Evolutionary conservation across 2,888 invertebrate genomes (phyloP).

Genomic region (Muschampia plurimacula): DNA sequence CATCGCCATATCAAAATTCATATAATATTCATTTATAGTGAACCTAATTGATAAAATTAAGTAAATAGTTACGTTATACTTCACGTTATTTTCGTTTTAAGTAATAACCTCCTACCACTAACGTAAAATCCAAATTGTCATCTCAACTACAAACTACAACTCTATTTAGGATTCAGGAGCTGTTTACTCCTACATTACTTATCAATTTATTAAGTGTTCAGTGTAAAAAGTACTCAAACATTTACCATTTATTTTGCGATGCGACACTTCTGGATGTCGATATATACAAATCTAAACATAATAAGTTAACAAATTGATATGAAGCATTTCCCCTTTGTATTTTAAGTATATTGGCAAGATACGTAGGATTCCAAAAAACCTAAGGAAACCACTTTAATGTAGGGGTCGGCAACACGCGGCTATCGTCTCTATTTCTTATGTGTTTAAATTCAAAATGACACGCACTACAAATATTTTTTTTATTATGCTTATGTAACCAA

Average conservation of each 20-base stretch:
- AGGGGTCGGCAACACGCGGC: too few relatives aligned
- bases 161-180: slow-evolving; percentile 15
- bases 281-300: too few relatives aligned
- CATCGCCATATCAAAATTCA: too few relatives aligned
- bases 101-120: slow-evolving; percentile 16
- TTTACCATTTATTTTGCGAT: slow-evolving; percentile 1
- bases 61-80: background rate
- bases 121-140: slow-evolving; percentile 4
- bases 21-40: background rate
- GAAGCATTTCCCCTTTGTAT: too few relatives aligned
- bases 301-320: too few relatives aligned
- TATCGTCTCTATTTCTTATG: too few relatives aligned
- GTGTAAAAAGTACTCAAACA: slow-evolving; percentile 8
- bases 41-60: background rate
- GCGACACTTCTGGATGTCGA: background rate
- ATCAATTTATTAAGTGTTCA: slow-evolving; percentile 1
- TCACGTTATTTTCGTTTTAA: background rate
- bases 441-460: too few relatives aligned
- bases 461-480: too few relatives aligned
- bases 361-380: too few relatives aligned
- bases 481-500: too few relatives aligned
- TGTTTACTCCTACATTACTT: background rate
- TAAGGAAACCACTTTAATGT: too few relatives aligned
- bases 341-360: too few relatives aligned
- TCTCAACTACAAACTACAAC: slow-evolving; percentile 13